Conservation (phyloP, 2,797 vertebrate species). For the Pipistrellus pygmaeus region DNA sequence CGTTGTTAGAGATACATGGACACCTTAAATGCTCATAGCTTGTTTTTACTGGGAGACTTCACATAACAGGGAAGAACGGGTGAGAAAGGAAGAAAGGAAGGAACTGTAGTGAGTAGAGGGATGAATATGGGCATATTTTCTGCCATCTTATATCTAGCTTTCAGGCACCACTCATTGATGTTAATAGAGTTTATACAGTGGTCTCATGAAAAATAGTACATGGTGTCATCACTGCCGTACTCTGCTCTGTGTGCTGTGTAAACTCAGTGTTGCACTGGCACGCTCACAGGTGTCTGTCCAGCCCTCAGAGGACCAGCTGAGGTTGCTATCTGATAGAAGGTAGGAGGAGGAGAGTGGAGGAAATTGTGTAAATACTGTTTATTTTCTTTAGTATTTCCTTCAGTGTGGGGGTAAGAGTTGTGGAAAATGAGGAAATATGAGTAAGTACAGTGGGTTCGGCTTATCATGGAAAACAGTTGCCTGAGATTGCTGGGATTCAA, state of each 20-base stretch:
- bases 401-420: background rate
- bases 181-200: background rate
- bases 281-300: background rate
- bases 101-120: background rate
- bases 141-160: background rate
- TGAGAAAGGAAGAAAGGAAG: background rate
- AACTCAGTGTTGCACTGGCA: background rate
- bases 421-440: background rate
- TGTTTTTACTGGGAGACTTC: slow-evolving; percentile 4
- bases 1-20: background rate
- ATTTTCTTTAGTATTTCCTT: slow-evolving; percentile 13
- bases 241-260: background rate
- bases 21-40: background rate
- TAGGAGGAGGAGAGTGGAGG: background rate
- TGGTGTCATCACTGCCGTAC: background rate
- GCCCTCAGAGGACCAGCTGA: background rate
- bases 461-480: background rate
- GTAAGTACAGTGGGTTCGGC: background rate
- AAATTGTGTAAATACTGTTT: background rate
- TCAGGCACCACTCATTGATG: background rate
- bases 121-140: background rate
- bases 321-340: background rate
- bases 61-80: background rate
- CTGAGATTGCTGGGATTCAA: background rate
- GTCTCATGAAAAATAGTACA: background rate